These are phyloP conservation scores for Ashinkailepas kermadecensis DNA, from an alignment of 2,888 invertebrate genomes.

Conservation along the genomic window DNA sequence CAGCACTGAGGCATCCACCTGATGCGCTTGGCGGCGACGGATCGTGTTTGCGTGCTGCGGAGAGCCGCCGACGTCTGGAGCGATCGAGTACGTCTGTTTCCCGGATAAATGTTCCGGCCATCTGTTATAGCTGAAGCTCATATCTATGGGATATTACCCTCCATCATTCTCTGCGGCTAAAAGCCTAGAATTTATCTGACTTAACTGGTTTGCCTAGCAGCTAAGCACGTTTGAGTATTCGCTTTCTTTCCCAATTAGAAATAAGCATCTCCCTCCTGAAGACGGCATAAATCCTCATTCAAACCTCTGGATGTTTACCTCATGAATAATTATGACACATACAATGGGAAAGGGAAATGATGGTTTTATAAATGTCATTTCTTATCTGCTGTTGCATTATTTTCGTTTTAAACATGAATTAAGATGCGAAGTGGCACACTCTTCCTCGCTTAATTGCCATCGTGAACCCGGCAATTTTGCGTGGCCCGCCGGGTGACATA, in stretches of 20 bases:
- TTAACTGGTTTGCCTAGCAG: neutral
- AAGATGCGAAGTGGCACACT: constrained; percentile 11
- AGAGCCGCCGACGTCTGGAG: neutral
- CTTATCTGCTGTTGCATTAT: constrained; percentile 17
- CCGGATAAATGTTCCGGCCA: neutral
- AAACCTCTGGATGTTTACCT: constrained; percentile 14
- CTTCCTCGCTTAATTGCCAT: constrained; percentile 9
- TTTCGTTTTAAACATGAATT: constrained; percentile 21
- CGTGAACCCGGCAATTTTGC: neutral
- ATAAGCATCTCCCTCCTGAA: constrained; percentile 5
- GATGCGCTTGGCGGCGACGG: neutral
- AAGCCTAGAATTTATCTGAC: constrained; percentile 18
- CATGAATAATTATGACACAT: constrained; percentile 21
- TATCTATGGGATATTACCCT: constrained; percentile 13
- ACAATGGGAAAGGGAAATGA: constrained; percentile 17
- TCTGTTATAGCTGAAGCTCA: neutral
- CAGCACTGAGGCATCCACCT: neutral
- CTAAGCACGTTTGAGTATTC: neutral
- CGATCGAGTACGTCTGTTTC: neutral
- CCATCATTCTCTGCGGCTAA: neutral
- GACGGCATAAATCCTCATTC: neutral
- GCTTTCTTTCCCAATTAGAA: constrained; percentile 19
- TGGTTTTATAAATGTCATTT: constrained; percentile 22
- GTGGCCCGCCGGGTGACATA: neutral
- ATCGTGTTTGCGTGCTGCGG: neutral